phyloP scores from a whole-genome alignment of 2,888 invertebrate species.

The Aradus depressus region DNA sequence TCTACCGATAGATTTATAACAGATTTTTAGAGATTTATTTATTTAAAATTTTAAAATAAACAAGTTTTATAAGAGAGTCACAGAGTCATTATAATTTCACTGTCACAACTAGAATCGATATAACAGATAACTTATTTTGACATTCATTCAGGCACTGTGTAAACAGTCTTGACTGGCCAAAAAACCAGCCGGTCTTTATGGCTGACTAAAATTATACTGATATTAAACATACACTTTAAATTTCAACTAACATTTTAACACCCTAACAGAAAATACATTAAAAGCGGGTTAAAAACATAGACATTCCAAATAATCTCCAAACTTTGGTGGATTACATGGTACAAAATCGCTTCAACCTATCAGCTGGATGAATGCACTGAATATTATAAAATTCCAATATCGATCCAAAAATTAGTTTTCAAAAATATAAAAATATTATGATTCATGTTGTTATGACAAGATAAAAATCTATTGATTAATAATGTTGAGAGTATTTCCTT shows the following conservation, averaged over 20 bases:
- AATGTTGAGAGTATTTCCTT: background rate
- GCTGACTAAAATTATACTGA: conserved; percentile 12
- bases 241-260: conserved; percentile 4
- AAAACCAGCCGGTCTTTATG: conserved; percentile 28
- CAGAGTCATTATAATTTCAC: conserved; percentile 9
- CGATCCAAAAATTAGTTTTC: too few relatives aligned
- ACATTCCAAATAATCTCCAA: conserved; percentile 16
- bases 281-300: conserved; percentile 13
- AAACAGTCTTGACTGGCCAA: conserved; percentile 29
- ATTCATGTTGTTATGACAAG: background rate
- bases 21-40: conserved; percentile 10
- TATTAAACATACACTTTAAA: conserved; percentile 1
- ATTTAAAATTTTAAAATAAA: conserved; percentile 10
- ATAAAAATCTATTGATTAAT: background rate
- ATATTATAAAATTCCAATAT: too few relatives aligned
- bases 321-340: conserved; percentile 24
- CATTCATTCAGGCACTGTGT: conserved; percentile 30
- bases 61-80: background rate
- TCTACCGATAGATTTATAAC: conserved; percentile 16
- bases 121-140: conserved; percentile 25
- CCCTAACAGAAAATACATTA: conserved; percentile 7
- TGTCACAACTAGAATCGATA: conserved; percentile 15
- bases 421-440: background rate
- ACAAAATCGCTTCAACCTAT: conserved; percentile 20
- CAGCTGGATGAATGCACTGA: too few relatives aligned